A percentile compares a stretch with the other conserved stretches of the same genome.
Evolutionary conservation across 2,113 vertebrate genomes (phyloP).

Genomic region (Cygnus atratus): DNA sequence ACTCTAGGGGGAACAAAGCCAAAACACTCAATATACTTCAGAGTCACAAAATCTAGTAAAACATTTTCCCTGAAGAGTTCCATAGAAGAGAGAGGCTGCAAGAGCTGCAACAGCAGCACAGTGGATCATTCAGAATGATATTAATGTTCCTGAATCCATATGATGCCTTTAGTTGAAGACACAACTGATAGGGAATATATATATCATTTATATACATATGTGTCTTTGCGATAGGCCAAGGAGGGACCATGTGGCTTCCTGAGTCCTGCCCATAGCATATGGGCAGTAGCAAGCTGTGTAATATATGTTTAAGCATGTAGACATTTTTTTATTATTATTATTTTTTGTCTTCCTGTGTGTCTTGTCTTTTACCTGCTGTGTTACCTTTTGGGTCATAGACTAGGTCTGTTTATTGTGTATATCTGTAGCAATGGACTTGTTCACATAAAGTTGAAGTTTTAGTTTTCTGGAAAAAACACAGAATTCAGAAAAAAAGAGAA

Average conservation of each 20-base stretch:
- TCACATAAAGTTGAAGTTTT: not conserved
- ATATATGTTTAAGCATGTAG: not conserved
- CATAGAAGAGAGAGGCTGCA: not conserved
- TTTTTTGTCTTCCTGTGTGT: not conserved
- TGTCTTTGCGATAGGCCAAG: not conserved
- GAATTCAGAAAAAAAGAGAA: not conserved
- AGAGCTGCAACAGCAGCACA: not conserved
- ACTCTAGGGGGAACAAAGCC: not conserved
- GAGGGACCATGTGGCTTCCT: not conserved
- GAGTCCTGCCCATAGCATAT: not conserved
- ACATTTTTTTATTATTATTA: fast-evolving
- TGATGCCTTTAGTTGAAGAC: not conserved
- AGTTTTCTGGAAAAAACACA: not conserved
- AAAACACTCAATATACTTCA: not conserved
- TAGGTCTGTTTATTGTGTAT: not conserved
- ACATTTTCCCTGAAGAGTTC: not conserved
- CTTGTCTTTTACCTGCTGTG: not conserved
- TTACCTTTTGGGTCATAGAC: not conserved
- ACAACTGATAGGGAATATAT: not conserved
- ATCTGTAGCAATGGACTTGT: not conserved
- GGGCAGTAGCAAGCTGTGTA: not conserved
- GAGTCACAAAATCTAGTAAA: not conserved
- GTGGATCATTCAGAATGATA: not conserved
- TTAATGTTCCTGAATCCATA: not conserved
- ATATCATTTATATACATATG: not conserved